Evolutionary conservation across 2,888 invertebrate genomes (phyloP).

Genomic region (Thelaira solivaga): DNA sequence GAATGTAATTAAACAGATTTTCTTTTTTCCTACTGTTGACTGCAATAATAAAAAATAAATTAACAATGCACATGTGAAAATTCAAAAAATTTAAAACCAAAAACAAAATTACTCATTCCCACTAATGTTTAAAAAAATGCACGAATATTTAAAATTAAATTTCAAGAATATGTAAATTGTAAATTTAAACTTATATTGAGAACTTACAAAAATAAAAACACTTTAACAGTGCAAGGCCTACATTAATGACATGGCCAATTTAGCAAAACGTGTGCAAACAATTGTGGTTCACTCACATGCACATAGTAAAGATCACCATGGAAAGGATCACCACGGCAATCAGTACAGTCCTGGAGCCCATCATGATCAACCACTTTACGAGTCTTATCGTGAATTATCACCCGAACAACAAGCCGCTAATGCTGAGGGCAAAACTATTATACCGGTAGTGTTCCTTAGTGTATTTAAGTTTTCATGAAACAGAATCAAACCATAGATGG

Average conservation of each 20-base stretch:
- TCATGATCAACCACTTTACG: slow-evolving; percentile 69
- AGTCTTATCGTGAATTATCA: slow-evolving; percentile 77
- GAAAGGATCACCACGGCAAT: slow-evolving; percentile 60
- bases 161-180: background rate
- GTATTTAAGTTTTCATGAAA: slow-evolving; percentile 25
- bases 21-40: slow-evolving; percentile 18
- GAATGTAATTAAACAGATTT: slow-evolving; percentile 32
- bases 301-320: slow-evolving; percentile 65
- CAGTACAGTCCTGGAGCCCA: slow-evolving; percentile 72
- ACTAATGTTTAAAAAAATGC: background rate
- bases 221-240: slow-evolving; percentile 71
- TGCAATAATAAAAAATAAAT: slow-evolving; percentile 10
- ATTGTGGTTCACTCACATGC: slow-evolving; percentile 74
- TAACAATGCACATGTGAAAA: slow-evolving; percentile 33
- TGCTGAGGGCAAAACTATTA: slow-evolving; percentile 67
- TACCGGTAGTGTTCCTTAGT: slow-evolving; percentile 60
- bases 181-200: slow-evolving; percentile 12
- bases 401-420: slow-evolving; percentile 64
- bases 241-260: slow-evolving; percentile 75
- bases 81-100: background rate
- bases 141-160: background rate
- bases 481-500: background rate
- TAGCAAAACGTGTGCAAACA: slow-evolving; percentile 74
- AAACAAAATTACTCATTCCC: slow-evolving; percentile 14
- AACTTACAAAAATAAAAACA: background rate